Evolutionary conservation across 2,888 invertebrate genomes (phyloP).

Genomic region (Ennomos quercinarius): DNA sequence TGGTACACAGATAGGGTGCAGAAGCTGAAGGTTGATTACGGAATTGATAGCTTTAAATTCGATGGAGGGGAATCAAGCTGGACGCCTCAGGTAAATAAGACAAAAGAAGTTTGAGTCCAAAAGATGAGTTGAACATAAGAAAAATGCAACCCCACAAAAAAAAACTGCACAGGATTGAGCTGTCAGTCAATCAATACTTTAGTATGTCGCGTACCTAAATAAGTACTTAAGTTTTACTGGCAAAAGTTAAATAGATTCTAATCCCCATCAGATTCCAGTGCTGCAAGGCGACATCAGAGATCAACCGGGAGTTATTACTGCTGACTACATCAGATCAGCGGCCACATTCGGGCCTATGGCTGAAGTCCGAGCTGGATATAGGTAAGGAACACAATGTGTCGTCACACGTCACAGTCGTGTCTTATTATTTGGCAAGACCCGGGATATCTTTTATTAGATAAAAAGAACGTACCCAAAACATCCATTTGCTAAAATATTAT

Average conservation of each 20-base stretch:
- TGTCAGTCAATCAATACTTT: neutral
- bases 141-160: too few relatives aligned
- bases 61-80: conserved; percentile 91
- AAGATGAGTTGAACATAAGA: too few relatives aligned
- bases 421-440: too few relatives aligned
- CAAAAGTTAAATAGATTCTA: neutral
- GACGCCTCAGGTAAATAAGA: conserved; percentile 80
- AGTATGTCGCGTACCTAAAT: too few relatives aligned
- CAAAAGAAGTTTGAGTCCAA: neutral
- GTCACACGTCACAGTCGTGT: too few relatives aligned
- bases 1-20: conserved; percentile 84
- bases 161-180: too few relatives aligned
- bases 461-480: too few relatives aligned
- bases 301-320: conserved; percentile 84
- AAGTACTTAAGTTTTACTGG: too few relatives aligned
- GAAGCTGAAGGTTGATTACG: conserved; percentile 82
- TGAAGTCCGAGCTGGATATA: conserved; percentile 77
- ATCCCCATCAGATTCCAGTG: conserved; percentile 65
- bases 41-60: conserved; percentile 92
- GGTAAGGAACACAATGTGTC: conserved; percentile 60
- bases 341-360: conserved; percentile 86
- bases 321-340: conserved; percentile 83
- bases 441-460: too few relatives aligned
- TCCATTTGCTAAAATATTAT: too few relatives aligned
- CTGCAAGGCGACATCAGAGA: conserved; percentile 67